Conservation (phyloP, 2,113 vertebrate species). For the Ovibos moschatus region DNA sequence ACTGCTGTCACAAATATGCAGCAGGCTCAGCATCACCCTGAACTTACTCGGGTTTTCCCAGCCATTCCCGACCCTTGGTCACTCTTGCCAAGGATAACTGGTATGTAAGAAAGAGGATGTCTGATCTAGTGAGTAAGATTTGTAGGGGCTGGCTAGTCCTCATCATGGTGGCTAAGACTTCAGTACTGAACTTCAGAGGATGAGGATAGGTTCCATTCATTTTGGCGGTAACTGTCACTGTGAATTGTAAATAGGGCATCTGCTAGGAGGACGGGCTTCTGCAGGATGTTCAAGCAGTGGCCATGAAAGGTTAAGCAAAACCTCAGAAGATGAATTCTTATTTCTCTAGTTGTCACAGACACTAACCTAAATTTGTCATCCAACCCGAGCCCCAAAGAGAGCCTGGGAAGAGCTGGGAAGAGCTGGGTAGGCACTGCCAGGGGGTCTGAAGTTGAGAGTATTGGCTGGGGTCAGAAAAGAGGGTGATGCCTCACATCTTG, state of each 20-base stretch:
- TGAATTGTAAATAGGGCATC: neutral
- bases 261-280: neutral
- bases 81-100: neutral
- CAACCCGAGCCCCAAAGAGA: neutral
- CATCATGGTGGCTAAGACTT: neutral
- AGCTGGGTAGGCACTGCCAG: neutral
- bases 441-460: no score
- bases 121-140: neutral
- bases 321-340: conserved; percentile 17
- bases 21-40: neutral
- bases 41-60: neutral
- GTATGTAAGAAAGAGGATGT: neutral
- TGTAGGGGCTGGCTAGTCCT: neutral
- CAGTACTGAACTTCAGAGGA: neutral
- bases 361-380: neutral
- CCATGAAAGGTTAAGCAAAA: neutral
- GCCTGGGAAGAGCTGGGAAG: neutral
- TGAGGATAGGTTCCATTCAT: neutral
- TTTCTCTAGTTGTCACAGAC: neutral
- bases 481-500: neutral
- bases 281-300: neutral
- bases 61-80: neutral
- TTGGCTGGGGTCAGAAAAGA: neutral
- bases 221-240: neutral
- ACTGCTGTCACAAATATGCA: neutral